Percentiles rank a stretch among this genome's conserved stretches.
Conservation (phyloP, 1,140 invertebrate species). For the Magallana angulata region DNA sequence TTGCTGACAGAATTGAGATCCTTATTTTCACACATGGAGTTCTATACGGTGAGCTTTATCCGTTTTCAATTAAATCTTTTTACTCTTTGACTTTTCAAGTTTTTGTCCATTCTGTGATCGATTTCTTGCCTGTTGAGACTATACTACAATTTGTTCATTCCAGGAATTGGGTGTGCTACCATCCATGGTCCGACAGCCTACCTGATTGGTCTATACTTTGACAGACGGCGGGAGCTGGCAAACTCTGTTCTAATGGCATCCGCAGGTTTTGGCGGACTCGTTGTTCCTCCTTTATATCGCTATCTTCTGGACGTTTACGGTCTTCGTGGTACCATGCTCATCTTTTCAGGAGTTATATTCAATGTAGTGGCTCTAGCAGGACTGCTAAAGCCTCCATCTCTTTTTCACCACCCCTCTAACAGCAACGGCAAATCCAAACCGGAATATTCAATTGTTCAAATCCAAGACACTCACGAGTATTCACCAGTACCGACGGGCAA, state of each 20-base stretch:
- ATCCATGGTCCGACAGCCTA: conserved; percentile 87
- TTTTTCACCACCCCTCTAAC: neutral
- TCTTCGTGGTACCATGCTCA: conserved; percentile 83
- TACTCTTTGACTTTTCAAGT: too few species aligned
- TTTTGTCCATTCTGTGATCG: too few species aligned
- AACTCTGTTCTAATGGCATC: conserved; percentile 87
- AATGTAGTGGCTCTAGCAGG: conserved; percentile 87
- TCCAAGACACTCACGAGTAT: too few species aligned
- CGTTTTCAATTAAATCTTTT: too few species aligned
- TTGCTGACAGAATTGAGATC: conserved; percentile 35
- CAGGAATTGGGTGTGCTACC: conserved; percentile 90
- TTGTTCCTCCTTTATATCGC: conserved; percentile 64
- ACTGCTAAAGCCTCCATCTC: conserved; percentile 74
- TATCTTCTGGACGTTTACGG: conserved; percentile 66
- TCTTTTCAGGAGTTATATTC: conserved; percentile 88
- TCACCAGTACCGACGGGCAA: neutral
- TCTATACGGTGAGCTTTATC: conserved; percentile 39
- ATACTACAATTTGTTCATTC: conserved; percentile 46
- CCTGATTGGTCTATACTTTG: conserved; percentile 92
- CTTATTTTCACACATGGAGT: conserved; percentile 46
- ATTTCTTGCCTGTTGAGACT: too few species aligned
- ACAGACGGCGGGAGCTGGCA: conserved; percentile 91
- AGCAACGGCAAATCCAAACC: neutral
- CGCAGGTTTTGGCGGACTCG: conserved; percentile 65
- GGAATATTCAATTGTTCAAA: neutral